These are phyloP conservation scores for Otus sunia DNA, from an alignment of 2,113 vertebrate species.

Conservation along the genomic window DNA sequence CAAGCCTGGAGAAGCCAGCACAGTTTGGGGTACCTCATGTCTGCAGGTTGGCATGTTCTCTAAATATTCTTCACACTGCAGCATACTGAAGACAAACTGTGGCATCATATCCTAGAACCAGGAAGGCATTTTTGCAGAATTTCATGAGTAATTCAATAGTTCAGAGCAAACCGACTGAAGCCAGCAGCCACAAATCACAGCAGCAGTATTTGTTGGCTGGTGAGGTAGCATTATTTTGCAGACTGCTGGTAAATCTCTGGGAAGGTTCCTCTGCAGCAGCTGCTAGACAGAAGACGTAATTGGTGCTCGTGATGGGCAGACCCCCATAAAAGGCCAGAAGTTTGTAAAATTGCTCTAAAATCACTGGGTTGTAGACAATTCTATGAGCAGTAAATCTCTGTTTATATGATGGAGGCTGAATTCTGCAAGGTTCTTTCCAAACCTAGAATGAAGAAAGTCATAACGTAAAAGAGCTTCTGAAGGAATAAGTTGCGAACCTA, in stretches of 20 bases:
- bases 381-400: background rate
- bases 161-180: background rate
- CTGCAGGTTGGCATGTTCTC: background rate
- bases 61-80: background rate
- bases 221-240: background rate
- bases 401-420: background rate
- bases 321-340: background rate
- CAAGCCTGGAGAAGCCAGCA: background rate
- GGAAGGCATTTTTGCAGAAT: background rate
- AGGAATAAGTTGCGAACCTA: background rate
- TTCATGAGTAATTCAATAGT: background rate
- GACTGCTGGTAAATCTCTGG: slow-evolving; percentile 22
- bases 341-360: slow-evolving; percentile 17
- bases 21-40: background rate
- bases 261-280: background rate
- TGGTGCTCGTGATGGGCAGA: background rate
- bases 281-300: background rate
- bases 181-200: slow-evolving; percentile 1
- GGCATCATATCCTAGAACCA: background rate
- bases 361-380: background rate
- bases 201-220: background rate
- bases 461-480: background rate
- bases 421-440: background rate
- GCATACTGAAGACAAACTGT: background rate
- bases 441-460: background rate